Evolutionary conservation across 1,140 invertebrate genomes (phyloP).

Genomic region (Argopecten irradians): DNA sequence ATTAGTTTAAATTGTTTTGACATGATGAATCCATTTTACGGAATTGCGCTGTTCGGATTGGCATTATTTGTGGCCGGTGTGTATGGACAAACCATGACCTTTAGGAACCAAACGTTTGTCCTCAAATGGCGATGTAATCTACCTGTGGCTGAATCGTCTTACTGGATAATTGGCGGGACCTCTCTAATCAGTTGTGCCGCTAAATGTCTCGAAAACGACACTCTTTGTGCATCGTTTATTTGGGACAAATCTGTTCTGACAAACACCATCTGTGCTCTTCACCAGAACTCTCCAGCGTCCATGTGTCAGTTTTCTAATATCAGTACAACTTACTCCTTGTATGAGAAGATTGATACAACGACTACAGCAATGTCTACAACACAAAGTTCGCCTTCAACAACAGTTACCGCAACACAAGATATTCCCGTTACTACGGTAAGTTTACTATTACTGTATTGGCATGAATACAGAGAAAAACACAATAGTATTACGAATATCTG

Average conservation of each 20-base stretch:
- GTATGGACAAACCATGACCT: background rate
- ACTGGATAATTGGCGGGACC: background rate
- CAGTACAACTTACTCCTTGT: background rate
- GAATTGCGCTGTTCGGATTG: background rate
- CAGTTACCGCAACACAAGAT: background rate
- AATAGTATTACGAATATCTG: too few species aligned
- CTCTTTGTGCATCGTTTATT: background rate
- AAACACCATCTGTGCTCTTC: background rate
- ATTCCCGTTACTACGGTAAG: background rate
- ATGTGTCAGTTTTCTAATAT: background rate
- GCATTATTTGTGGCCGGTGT: background rate
- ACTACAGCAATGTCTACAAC: background rate
- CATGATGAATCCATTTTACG: background rate
- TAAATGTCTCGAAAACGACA: background rate
- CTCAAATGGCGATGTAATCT: background rate
- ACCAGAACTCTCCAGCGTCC: background rate
- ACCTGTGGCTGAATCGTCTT: background rate
- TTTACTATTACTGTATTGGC: background rate
- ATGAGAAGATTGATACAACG: background rate
- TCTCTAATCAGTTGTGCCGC: background rate
- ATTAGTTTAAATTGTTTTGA: too few species aligned
- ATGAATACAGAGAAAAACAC: too few species aligned
- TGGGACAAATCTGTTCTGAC: background rate
- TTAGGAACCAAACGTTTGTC: background rate
- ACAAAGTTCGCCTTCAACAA: background rate